Base-by-base conservation (phyloP, 30 jellyfish, hydroid and myxozoan genomes). In the Catostylus mosaicus region DNA sequence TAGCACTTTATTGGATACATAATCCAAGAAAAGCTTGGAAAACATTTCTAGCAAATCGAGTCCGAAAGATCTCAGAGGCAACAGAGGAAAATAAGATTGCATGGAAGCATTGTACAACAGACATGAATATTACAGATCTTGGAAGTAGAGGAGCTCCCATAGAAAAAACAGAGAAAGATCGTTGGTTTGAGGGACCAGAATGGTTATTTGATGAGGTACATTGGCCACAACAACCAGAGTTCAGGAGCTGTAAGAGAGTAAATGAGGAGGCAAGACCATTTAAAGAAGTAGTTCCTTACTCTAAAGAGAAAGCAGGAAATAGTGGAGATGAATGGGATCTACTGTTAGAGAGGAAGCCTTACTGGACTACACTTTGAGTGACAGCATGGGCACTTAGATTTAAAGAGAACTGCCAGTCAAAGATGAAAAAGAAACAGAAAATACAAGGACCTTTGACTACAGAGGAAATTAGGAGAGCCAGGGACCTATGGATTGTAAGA, bases 141-240 rank as follows among this genome's bases (percentile, higher is more conserved):
- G 78, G 88, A 30, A 77, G 80, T 35, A 56, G 88, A 60, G 68
- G 88, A 77, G 88, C 88, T 31, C 23, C 73, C 38, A 63, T 79
- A 23, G 82, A 64, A 38, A 79, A 79, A 63, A 37, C 61, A 67
- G 33, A 20, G 23, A 77, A 77, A 23, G 90, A 83, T 20, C 20
- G 33, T 34, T 79, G 90, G 90, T 62, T 79, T 46, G 61, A 77
- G 60, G 89, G 67, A 60, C 89, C 80, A 30, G 33, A 38, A 43
- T 79, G 90, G 82, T 61, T 79, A 32, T 37, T 79, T 34, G 36
- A 79, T 79, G 76, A 79, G 47, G 67, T 43, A 4, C 38, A 79
- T 35, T 79, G 75, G 90, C 90, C 90, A 38, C 30, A 22, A 24
- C 74, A 79, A 52, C 90, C 90, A 30, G 82, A 22, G n/a, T 34